Base-by-base conservation (phyloP, 1,140 invertebrate genomes). In the Drosophila fuyamai region DNA sequence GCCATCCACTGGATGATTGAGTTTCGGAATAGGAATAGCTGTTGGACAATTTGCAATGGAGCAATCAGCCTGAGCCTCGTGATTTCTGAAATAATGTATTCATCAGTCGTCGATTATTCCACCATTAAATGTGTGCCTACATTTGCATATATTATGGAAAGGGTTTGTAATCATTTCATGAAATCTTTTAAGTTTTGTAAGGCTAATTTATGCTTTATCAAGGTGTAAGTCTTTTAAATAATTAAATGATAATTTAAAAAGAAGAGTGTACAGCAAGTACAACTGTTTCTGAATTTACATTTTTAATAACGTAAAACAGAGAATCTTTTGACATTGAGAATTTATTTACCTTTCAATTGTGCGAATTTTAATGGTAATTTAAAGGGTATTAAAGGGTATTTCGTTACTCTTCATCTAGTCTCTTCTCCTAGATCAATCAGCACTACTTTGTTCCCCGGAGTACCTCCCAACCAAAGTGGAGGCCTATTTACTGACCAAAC, bases 401-500 rank as follows among this genome's bases (percentile, higher is more conserved):
- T 14, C 1, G 1, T 16, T 0, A 32, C n/a, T 38, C 9, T 18
- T 2, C 5, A 12, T 18, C 16, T 10, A 5, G n/a, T 4, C 4
- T 14, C 2, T 14, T 55, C n/a, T 14, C 13, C 12, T 8, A 35
- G 65, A 70, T 48, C 66, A 71, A 70, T 71, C 65, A 71, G 36
- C 18, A 14, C 8, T 8, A 14, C 27, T 32, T 41, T 16, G 44
- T 32, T 47, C 18, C 44, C 16, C 44, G 5, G 53, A 41, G 12
- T 38, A n/a, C 7, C 7, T 10, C 43, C 23, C 14, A 32, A 48
- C 40, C 63, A 46, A 44, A 50, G 40, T 13, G 10, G 23, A 44
- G 18, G 23, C 41, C 63, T 71, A 53, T 65, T 58, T 84, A 80
- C 82, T 76, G 44, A 82, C 66, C 79, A 67, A 76, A 86, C 56